These are phyloP conservation scores for Toxotes jaculatrix DNA, from an alignment of 2,113 vertebrate species.

Conservation along the genomic window DNA sequence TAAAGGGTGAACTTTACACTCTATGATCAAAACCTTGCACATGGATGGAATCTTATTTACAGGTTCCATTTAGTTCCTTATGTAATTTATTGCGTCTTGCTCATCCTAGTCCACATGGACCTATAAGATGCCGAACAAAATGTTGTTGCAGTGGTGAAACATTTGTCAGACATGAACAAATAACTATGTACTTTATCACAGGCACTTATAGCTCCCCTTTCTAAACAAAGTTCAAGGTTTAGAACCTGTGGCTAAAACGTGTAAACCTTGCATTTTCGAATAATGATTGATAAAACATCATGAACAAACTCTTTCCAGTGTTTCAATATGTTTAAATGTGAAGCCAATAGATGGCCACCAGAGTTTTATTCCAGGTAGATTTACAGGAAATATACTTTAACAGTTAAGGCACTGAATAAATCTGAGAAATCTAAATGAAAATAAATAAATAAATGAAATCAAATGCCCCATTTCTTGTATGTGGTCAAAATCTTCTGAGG, in stretches of 20 bases:
- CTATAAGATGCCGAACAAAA: not conserved
- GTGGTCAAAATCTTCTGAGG: not conserved
- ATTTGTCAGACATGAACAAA: too few species aligned
- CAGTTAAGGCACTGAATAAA: not conserved
- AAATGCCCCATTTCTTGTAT: not conserved
- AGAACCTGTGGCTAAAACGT: too few species aligned
- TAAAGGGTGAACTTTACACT: not conserved
- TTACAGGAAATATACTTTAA: not conserved
- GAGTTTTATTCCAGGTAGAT: not conserved
- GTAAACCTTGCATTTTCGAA: not conserved
- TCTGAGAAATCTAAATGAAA: not conserved
- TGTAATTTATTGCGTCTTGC: not conserved
- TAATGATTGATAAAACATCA: not conserved
- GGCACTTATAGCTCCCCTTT: too few species aligned
- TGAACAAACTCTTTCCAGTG: too few species aligned
- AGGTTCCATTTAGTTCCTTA: not conserved
- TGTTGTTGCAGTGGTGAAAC: too few species aligned
- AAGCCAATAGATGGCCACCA: too few species aligned
- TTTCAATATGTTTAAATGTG: too few species aligned
- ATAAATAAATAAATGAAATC: not conserved
- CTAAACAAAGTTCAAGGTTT: not conserved
- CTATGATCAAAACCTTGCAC: not conserved
- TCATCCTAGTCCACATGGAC: not conserved
- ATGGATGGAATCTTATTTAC: not conserved
- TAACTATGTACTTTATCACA: too few species aligned